These are phyloP conservation scores for Malurus melanocephalus DNA, from an alignment of 2,113 vertebrate species.

Conservation along the genomic window DNA sequence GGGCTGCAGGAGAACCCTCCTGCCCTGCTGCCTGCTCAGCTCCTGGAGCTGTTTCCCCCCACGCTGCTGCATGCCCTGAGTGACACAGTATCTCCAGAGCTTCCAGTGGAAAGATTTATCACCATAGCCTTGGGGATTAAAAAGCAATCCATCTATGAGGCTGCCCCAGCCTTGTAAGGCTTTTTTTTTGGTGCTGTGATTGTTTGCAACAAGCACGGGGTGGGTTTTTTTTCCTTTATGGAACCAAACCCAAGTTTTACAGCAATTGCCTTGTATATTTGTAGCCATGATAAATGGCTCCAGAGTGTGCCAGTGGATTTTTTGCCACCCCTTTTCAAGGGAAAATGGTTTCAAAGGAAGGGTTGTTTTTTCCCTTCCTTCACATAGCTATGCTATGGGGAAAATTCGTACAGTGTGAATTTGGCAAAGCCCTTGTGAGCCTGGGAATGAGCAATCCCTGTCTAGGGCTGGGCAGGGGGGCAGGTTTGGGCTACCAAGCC, in stretches of 20 bases:
- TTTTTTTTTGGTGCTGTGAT: slow-evolving; percentile 14
- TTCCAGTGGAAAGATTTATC: slow-evolving; percentile 55
- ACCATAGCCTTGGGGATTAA: slow-evolving; percentile 50
- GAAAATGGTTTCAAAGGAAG: neutral
- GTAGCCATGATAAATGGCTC: slow-evolving; percentile 23
- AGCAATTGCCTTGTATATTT: neutral
- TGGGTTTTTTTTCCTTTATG: neutral
- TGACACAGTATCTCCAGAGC: neutral
- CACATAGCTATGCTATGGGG: neutral
- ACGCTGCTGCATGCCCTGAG: rapidly evolving
- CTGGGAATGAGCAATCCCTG: neutral
- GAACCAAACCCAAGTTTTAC: slow-evolving; percentile 28
- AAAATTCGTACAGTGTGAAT: rapidly evolving
- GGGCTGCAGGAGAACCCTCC: neutral
- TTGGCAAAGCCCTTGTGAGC: neutral
- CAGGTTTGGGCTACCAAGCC: neutral
- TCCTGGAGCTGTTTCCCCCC: neutral
- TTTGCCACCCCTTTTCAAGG: neutral
- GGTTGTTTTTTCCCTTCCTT: slow-evolving; percentile 6
- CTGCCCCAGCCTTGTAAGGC: slow-evolving; percentile 65
- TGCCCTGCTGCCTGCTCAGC: neutral
- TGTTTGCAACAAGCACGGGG: slow-evolving; percentile 15
- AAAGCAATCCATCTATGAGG: slow-evolving; percentile 47
- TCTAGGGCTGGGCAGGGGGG: neutral
- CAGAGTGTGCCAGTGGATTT: neutral